Conservation (phyloP, 2,888 invertebrate genomes). For the Salpingus planirostris region DNA sequence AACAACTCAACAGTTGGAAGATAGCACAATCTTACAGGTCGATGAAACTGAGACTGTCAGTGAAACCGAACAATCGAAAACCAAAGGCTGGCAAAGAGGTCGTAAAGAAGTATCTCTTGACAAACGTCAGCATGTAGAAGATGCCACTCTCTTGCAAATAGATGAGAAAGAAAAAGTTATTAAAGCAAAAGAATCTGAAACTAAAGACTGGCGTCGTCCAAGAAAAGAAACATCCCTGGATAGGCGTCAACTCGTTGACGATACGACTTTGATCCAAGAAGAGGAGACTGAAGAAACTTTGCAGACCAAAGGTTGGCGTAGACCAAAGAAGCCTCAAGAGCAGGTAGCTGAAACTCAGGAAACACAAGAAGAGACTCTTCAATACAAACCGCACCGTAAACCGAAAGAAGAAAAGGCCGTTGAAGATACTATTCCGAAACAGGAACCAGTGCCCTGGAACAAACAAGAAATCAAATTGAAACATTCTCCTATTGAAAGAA, state of each 20-base stretch:
- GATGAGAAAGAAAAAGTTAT: constrained; percentile 11
- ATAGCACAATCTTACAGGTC: constrained; percentile 23
- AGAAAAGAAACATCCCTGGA: constrained; percentile 9
- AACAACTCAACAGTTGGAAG: constrained; percentile 22
- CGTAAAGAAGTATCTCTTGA: constrained; percentile 14
- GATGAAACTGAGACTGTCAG: constrained; percentile 22
- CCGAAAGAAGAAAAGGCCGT: constrained; percentile 54
- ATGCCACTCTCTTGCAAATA: constrained; percentile 28
- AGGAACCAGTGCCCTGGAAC: constrained; percentile 14
- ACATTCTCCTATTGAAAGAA: constrained; percentile 28
- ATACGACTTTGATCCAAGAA: constrained; percentile 20
- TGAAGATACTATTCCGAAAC: constrained; percentile 27
- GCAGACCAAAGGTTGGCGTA: constrained; percentile 24
- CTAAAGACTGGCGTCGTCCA: constrained; percentile 19
- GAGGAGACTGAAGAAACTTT: constrained; percentile 27
- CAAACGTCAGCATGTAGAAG: constrained; percentile 22
- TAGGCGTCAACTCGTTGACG: constrained; percentile 22
- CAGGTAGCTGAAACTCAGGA: constrained; percentile 7
- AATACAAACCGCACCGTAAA: constrained; percentile 10
- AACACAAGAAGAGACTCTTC: constrained; percentile 11
- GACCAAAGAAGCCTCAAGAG: constrained; percentile 18
- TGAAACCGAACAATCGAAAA: constrained; percentile 16
- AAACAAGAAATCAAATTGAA: constrained; percentile 51
- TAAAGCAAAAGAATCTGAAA: constrained; percentile 17
- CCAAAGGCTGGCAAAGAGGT: constrained; percentile 20